These are phyloP conservation scores for human (Homo sapiens) DNA, from an alignment of 2,113 vertebrate genomes.

Conservation along the genomic window GRCh38 chr15:50584501-50585000, in stretches of 20 bases:
- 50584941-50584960: no score
- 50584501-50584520: background rate
- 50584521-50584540: background rate
- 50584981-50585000: no score
- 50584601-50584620: background rate
- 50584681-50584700: background rate
- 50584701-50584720: background rate
- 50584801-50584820: constrained; percentile 28
- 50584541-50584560: background rate
- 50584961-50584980: no score
- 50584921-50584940: no score
- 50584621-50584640: background rate
- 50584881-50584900: no score
- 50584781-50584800: constrained; percentile 1
- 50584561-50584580: background rate
- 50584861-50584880: background rate
- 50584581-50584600: background rate
- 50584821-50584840: background rate
- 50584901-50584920: no score
- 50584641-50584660: background rate
- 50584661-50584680: background rate
- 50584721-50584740: background rate
- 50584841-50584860: background rate
- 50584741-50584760: background rate
- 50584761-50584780: background rate